phyloP scores from a whole-genome alignment of 2,797 vertebrate species.

The Gymnothorax reevesii region DNA sequence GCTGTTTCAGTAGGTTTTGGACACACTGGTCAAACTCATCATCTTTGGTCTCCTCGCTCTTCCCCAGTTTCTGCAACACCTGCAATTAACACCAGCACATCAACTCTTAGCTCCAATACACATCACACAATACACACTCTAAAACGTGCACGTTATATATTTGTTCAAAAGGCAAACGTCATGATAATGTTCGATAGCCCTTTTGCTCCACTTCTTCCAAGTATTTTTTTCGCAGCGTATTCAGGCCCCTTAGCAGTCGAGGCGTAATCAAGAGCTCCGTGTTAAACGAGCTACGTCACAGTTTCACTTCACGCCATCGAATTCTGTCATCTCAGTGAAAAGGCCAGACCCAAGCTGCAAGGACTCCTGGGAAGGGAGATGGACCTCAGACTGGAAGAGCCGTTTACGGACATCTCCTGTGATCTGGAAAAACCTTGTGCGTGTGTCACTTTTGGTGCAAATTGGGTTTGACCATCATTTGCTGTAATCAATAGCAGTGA shows the following conservation, averaged over 20 bases:
- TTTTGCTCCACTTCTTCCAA: not conserved
- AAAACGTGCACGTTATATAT: not conserved
- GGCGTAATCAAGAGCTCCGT: not conserved
- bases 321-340: not conserved
- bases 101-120: not conserved
- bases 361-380: not conserved
- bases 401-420: too few relatives aligned
- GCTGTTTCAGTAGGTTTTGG: conserved; percentile 85
- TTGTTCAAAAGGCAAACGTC: not conserved
- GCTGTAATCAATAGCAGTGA: too few relatives aligned
- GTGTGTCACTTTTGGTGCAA: too few relatives aligned
- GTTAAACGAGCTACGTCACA: not conserved
- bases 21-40: conserved; percentile 88
- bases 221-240: not conserved
- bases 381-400: not conserved
- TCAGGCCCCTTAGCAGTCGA: not conserved
- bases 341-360: not conserved
- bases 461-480: too few relatives aligned
- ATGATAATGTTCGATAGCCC: not conserved
- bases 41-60: conserved; percentile 92
- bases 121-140: not conserved
- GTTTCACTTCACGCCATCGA: not conserved
- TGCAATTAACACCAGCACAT: conserved; percentile 49
- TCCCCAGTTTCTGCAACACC: conserved; percentile 93
- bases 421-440: too few relatives aligned